These are phyloP conservation scores for Etheostoma spectabile DNA, from an alignment of 2,113 vertebrate species.

Conservation along the genomic window DNA sequence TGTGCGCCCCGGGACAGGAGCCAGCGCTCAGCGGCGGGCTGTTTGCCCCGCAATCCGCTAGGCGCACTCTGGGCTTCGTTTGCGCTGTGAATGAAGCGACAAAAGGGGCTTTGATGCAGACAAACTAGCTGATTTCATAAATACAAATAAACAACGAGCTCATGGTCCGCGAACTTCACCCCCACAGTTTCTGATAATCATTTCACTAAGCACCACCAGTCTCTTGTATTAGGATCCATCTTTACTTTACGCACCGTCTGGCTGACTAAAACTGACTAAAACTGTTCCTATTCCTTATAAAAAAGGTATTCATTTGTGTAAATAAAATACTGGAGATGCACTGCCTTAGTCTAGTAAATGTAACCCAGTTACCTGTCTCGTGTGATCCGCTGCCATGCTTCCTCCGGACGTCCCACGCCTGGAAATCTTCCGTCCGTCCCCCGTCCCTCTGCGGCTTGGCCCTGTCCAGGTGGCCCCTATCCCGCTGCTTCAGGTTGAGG, in stretches of 20 bases:
- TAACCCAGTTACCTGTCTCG: slow-evolving; percentile 65
- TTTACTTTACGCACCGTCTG: not conserved
- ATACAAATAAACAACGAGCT: not conserved
- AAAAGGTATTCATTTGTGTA: not conserved
- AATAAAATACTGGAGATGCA: not conserved
- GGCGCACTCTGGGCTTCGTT: slow-evolving; percentile 42
- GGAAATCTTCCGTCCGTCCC: slow-evolving; percentile 48
- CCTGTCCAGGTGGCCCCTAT: slow-evolving; percentile 34
- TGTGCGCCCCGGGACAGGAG: slow-evolving; percentile 59
- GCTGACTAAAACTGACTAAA: not conserved
- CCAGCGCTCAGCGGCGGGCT: slow-evolving; percentile 22
- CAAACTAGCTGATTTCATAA: not conserved
- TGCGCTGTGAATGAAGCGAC: slow-evolving; percentile 71
- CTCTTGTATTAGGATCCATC: no score
- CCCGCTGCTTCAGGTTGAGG: slow-evolving; percentile 78
- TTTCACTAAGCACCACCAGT: not conserved
- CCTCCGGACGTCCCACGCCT: slow-evolving; percentile 59
- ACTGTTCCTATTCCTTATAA: not conserved
- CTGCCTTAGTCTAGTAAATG: not conserved
- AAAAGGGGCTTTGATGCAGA: slow-evolving; percentile 44
- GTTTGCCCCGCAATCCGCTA: slow-evolving; percentile 44
- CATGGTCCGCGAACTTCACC: not conserved
- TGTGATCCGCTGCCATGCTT: slow-evolving; percentile 43
- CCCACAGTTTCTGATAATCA: not conserved
- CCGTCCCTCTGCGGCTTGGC: slow-evolving; percentile 15